phyloP scores from a whole-genome alignment of 2,113 vertebrate species.

The Megalops atlanticus region DNA sequence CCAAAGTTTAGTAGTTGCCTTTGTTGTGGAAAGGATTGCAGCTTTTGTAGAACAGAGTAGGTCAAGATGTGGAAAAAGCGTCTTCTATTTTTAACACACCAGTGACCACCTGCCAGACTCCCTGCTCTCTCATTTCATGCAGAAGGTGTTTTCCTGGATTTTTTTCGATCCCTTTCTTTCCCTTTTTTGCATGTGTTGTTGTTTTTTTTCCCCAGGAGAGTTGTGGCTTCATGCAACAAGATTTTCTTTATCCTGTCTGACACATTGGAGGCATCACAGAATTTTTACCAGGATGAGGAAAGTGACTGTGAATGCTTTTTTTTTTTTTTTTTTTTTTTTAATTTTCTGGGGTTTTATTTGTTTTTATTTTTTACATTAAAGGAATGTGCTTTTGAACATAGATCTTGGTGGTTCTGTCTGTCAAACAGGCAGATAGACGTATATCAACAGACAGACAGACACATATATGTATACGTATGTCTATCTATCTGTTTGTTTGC shows the following conservation, averaged over 20 bases:
- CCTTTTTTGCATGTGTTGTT: too few relatives aligned
- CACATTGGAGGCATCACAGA: not conserved
- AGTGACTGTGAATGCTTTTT: not conserved
- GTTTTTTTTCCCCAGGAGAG: not conserved
- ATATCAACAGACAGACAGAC: too few relatives aligned
- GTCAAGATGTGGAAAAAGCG: not conserved
- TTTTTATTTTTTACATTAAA: too few relatives aligned
- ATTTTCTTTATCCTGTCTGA: not conserved
- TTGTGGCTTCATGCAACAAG: not conserved
- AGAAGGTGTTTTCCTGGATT: constrained; percentile 1
- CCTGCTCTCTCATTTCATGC: not conserved
- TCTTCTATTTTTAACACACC: not conserved
- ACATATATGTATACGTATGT: too few relatives aligned
- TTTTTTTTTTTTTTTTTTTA: too few relatives aligned
- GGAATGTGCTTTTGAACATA: too few relatives aligned
- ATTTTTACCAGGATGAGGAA: not conserved
- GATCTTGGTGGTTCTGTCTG: too few relatives aligned
- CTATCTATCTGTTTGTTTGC: too few relatives aligned
- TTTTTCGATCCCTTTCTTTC: not conserved
- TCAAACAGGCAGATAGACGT: too few relatives aligned
- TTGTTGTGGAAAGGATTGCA: not conserved
- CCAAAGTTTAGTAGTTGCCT: not conserved
- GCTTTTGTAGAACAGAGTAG: not conserved
- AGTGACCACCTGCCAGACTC: not conserved
- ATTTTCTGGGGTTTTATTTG: not conserved